A percentile compares a stretch with the other conserved stretches of the same genome.
Evolutionary conservation across 2,797 vertebrate species (phyloP).

Genomic region (Anabacerthia variegaticeps): DNA sequence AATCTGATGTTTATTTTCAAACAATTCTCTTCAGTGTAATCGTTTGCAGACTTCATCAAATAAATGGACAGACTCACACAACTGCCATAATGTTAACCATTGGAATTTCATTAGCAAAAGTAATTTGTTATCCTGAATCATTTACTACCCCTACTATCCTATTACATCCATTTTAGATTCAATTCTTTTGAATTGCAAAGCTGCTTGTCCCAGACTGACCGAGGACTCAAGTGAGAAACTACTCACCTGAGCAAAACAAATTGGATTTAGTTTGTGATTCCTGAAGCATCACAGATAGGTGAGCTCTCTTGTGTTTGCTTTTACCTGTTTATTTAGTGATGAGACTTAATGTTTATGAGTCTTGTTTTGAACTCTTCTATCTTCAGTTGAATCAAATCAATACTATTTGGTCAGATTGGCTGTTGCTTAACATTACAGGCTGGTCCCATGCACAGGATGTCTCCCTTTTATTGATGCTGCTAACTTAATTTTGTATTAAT

Average conservation of each 20-base stretch:
- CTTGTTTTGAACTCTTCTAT: background rate
- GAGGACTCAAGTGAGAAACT: background rate
- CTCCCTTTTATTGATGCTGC: background rate
- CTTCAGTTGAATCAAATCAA: background rate
- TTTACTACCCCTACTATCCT: background rate
- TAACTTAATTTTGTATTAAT: background rate
- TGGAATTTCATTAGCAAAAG: slow-evolving; percentile 35
- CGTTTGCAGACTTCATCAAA: slow-evolving; percentile 13
- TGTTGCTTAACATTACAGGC: background rate
- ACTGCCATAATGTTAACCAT: background rate
- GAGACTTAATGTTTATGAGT: background rate
- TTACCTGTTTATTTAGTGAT: background rate
- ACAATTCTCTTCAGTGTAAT: background rate
- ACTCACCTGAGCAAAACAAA: slow-evolving; percentile 8
- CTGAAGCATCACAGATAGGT: background rate
- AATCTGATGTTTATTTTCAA: background rate
- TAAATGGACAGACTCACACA: background rate
- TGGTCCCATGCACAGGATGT: background rate
- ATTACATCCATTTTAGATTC: background rate
- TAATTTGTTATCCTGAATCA: background rate
- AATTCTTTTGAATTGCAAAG: background rate
- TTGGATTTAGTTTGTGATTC: background rate
- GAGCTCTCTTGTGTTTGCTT: background rate
- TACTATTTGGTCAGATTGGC: background rate
- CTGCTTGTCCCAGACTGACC: background rate